Evolutionary conservation across 2,888 invertebrate genomes (phyloP), one percentile per base, ranked within the genome.

Genomic region (Drosophila paucipuncta): DNA sequence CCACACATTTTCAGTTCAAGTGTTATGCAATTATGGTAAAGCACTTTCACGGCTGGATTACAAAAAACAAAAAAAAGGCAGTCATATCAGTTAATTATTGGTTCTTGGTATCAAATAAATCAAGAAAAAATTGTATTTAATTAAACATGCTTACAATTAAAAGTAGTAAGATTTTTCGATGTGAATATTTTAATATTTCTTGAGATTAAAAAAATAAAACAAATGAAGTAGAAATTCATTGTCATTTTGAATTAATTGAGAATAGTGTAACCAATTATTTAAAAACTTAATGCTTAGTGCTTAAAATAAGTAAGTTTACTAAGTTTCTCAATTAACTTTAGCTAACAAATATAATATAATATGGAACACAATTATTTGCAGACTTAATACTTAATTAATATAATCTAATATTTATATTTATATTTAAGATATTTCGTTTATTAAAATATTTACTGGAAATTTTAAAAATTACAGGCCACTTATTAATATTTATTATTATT

Each of bases 1-100:
- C 86, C 90, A 66, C 86, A 83, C 72, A 72, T 75, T 77, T 80
- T 66, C 84, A 74, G 78, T 74, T 89, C 61, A 68, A 85, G 89
- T 88, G 75, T 76, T 87, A 76, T 79, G 80, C 90, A 85, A 88
- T 88, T 85, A 88, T 72, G 73, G 67, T 53, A 54, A 54, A 49
- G 66, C 66, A 57, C 80, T 68, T 83, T 72, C 50, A 81, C 61
- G 78, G 68, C 65, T 68, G 73, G 68, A 73, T 78, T 78, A 65
- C 16, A 80, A 63, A 63, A 53, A 28, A 18, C 2, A n/a, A 6
- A 30, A 30, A 52, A 30, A 30, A n/a, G 30, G 6, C 72, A 62
- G 52, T 47, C 55, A 50, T 33, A 47, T 37, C 59, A 63, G 65
- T 67, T 73, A 63, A 74, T 76, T 74, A 53, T 68, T 81, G 66